Evolutionary conservation across 2,888 invertebrate genomes (phyloP).

Genomic region (Aplocera efformata): DNA sequence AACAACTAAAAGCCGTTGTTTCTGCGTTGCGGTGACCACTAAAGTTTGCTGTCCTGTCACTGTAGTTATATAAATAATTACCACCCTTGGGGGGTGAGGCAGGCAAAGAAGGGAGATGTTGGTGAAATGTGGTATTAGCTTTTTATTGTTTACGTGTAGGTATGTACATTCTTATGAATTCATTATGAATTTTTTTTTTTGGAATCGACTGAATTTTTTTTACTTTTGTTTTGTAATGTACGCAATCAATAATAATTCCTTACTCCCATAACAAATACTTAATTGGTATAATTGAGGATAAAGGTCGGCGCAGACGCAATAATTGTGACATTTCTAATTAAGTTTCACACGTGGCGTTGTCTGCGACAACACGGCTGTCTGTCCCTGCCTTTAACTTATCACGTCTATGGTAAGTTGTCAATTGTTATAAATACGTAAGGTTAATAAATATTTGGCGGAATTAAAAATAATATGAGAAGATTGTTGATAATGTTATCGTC

Average conservation of each 20-base stretch:
- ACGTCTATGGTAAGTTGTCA: conserved; percentile 22
- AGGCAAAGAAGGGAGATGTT: conserved; percentile 6
- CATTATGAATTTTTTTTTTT: conserved; percentile 1
- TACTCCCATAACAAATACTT: neutral
- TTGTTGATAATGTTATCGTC: conserved; percentile 24
- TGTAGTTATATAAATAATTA: no score
- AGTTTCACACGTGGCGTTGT: no score
- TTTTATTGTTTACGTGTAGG: conserved; percentile 1
- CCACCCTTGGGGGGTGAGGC: no score
- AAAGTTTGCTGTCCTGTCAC: no score
- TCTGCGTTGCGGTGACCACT: neutral
- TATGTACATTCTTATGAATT: neutral
- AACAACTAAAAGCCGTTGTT: no score
- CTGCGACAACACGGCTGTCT: no score
- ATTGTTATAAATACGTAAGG: conserved; percentile 23
- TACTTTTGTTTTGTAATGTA: neutral
- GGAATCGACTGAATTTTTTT: neutral
- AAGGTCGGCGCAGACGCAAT: no score
- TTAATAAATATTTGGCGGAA: conserved; percentile 4
- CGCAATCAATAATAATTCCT: no score
- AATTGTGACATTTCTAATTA: no score
- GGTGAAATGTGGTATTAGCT: conserved; percentile 8
- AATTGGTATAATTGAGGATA: no score
- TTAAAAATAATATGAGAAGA: conserved; percentile 7
- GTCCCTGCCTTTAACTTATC: neutral